A percentile compares a stretch with the other conserved stretches of the same genome.
These are phyloP conservation scores for Tachycineta bicolor DNA, from an alignment of 2,113 vertebrate species.

Conservation along the genomic window DNA sequence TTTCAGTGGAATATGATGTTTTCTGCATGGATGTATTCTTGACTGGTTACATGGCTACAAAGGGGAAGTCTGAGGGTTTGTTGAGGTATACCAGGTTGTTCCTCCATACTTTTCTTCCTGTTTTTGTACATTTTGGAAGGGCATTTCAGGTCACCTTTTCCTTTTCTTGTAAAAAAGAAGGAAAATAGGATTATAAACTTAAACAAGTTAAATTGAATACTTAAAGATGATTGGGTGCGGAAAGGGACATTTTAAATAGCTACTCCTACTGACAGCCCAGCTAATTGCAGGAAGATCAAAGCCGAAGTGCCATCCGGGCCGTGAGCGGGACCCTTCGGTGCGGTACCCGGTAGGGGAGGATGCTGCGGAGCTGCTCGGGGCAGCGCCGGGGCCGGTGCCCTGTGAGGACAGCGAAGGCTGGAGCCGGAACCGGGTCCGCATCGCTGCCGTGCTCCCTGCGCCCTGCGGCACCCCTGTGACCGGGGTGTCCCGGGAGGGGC, in stretches of 20 bases:
- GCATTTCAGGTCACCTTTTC: background rate
- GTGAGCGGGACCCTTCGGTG: accelerated
- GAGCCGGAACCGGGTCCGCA: background rate
- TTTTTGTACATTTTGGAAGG: background rate
- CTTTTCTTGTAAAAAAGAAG: background rate
- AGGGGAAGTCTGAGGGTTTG: background rate
- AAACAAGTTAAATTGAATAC: background rate
- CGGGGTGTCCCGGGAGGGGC: background rate
- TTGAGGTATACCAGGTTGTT: background rate
- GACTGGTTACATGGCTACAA: background rate
- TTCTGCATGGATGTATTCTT: background rate
- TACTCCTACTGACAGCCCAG: background rate
- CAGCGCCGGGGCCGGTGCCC: background rate
- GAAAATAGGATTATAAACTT: background rate
- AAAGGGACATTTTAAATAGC: background rate
- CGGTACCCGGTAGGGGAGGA: background rate
- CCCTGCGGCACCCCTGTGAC: background rate
- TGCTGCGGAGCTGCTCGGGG: background rate
- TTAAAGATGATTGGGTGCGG: background rate
- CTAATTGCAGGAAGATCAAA: background rate
- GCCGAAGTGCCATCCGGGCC: background rate
- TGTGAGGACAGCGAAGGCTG: accelerated
- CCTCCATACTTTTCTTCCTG: background rate
- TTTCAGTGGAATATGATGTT: background rate
- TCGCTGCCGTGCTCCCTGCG: background rate